Evolutionary conservation across 1,140 invertebrate species (phyloP).

Genomic region (Drepana arcuata): DNA sequence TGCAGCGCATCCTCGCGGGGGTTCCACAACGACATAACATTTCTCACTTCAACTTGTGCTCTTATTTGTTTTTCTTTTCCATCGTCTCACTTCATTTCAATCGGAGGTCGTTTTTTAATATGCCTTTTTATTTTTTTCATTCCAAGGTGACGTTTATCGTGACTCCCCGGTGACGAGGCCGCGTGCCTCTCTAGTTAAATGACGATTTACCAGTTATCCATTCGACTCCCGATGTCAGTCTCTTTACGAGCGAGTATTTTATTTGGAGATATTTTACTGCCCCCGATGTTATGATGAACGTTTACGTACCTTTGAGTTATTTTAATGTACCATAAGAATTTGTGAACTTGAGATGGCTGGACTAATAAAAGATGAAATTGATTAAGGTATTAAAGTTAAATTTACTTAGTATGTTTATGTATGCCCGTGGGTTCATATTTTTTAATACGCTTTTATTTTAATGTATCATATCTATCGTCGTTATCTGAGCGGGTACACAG

Average conservation of each 20-base stretch:
- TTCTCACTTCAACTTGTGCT: constrained; percentile 58
- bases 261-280: constrained; percentile 58
- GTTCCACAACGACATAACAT: constrained; percentile 45
- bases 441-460: background rate
- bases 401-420: constrained; percentile 10
- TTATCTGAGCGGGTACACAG: too few relatives aligned
- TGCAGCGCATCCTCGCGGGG: constrained; percentile 28
- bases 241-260: constrained; percentile 58
- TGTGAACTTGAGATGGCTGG: constrained; percentile 25
- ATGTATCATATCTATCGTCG: too few relatives aligned
- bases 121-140: constrained; percentile 50
- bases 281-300: constrained; percentile 57
- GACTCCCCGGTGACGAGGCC: constrained; percentile 43
- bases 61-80: constrained; percentile 42
- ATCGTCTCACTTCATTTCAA: constrained; percentile 48
- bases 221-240: constrained; percentile 51
- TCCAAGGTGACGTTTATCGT: constrained; percentile 62
- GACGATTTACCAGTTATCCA: constrained; percentile 56
- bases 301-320: constrained; percentile 35
- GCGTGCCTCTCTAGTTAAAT: constrained; percentile 38
- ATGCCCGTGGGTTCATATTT: too few relatives aligned
- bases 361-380: constrained; percentile 26
- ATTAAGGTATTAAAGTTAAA: constrained; percentile 24
- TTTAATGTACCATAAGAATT: constrained; percentile 36
- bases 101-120: constrained; percentile 45